phyloP scores from a whole-genome alignment of 1,140 invertebrate genomes.

The Pectinophora gossypiella region DNA sequence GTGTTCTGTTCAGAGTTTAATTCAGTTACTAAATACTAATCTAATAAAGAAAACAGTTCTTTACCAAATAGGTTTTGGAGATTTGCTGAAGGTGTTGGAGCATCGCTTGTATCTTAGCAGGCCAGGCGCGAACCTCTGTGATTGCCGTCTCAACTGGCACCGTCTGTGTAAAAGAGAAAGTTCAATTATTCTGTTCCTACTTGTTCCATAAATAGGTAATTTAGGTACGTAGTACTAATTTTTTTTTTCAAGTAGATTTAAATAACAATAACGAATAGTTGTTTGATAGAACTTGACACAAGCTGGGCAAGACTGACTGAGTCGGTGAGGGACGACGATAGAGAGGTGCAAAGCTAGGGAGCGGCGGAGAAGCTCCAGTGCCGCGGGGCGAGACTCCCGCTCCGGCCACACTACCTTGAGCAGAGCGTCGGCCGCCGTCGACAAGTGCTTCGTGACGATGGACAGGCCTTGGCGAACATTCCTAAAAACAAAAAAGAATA shows the following conservation, averaged over 20 bases:
- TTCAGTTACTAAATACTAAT: no score
- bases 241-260: no score
- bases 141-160: slow-evolving; percentile 55
- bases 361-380: not conserved
- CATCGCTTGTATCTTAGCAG: slow-evolving; percentile 38
- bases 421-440: slow-evolving; percentile 40
- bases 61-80: slow-evolving; percentile 63
- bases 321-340: not conserved
- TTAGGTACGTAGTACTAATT: no score
- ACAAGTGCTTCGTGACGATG: slow-evolving; percentile 40
- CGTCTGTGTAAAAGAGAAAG: slow-evolving; percentile 26
- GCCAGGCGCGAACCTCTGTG: slow-evolving; percentile 46
- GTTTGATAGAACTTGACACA: not conserved
- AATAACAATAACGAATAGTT: no score
- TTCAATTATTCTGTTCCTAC: no score
- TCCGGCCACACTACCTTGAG: slow-evolving; percentile 41
- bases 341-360: slow-evolving; percentile 1
- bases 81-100: slow-evolving; percentile 54
- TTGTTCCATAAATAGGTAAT: no score
- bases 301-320: no score
- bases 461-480: slow-evolving; percentile 53
- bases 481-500: slow-evolving; percentile 43
- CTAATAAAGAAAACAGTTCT: no score
- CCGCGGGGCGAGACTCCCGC: not conserved
- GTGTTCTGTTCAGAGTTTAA: no score